These are phyloP conservation scores for Crambe crambe DNA, from an alignment of 37 sponge, comb jelly and placozoan species.

Conservation along the genomic window DNA sequence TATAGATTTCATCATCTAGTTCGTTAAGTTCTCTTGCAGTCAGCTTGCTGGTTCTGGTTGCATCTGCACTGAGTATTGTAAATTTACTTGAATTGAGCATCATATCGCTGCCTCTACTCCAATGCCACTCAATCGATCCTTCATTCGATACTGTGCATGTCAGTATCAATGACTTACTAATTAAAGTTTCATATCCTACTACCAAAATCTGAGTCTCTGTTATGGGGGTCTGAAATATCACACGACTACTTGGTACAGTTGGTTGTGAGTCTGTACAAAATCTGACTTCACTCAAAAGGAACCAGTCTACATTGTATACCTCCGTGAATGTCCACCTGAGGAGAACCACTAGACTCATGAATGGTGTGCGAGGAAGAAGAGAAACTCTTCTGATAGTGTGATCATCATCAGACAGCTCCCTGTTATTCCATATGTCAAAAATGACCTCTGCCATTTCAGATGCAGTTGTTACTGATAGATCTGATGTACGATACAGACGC, in stretches of 20 bases:
- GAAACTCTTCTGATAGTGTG: constrained; percentile 4
- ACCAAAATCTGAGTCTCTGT: neutral
- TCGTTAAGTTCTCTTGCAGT: neutral
- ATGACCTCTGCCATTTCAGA: neutral
- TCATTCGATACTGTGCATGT: constrained; percentile 21
- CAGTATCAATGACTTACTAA: constrained; percentile 2
- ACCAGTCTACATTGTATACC: constrained; percentile 34
- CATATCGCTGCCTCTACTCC: constrained; percentile 4
- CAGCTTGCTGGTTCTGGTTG: constrained; percentile 37
- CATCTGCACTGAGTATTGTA: constrained; percentile 9
- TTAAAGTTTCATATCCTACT: constrained; percentile 2
- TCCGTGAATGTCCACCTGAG: constrained; percentile 1
- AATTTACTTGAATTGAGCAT: neutral
- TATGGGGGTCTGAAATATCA: neutral
- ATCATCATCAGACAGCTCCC: constrained; percentile 9
- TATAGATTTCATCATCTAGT: constrained; percentile 22
- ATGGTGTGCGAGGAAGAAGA: neutral
- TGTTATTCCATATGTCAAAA: neutral
- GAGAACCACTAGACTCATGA: neutral
- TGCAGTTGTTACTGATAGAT: neutral
- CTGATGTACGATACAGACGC: neutral
- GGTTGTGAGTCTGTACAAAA: constrained; percentile 17
- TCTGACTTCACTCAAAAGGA: constrained; percentile 43
- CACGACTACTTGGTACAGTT: neutral
- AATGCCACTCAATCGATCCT: constrained; percentile 32